Conservation (phyloP, 2,888 invertebrate genomes). For the Trichacis sp. region DNA sequence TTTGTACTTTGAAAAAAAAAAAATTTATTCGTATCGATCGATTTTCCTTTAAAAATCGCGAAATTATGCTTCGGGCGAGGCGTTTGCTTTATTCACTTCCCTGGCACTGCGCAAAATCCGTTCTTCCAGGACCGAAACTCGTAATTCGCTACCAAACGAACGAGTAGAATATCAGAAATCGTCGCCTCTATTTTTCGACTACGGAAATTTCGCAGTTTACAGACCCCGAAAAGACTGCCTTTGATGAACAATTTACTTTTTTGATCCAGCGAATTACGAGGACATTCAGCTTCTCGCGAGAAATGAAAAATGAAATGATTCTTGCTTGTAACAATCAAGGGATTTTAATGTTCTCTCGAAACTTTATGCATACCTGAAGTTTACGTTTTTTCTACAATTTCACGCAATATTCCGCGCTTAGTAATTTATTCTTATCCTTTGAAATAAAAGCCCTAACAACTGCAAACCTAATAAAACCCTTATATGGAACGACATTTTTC, state of each 20-base stretch:
- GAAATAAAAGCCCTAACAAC: too few species aligned
- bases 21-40: too few species aligned
- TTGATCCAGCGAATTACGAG: constrained; percentile 37
- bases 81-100: too few species aligned
- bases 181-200: not conserved
- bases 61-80: too few species aligned
- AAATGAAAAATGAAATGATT: too few species aligned
- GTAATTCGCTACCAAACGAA: constrained; percentile 30
- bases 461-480: too few species aligned
- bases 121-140: constrained; percentile 59
- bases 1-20: too few species aligned
- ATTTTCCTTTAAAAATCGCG: too few species aligned
- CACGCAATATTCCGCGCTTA: constrained; percentile 62
- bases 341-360: not conserved
- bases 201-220: constrained; percentile 1
- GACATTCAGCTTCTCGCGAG: constrained; percentile 16
- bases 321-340: not conserved
- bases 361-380: not conserved
- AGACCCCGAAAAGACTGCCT: constrained; percentile 27
- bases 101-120: constrained; percentile 62
- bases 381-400: constrained; percentile 7
- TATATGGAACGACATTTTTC: too few species aligned
- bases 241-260: constrained; percentile 27
- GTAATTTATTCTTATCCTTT: constrained; percentile 64
- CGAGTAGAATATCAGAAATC: not conserved